These are phyloP conservation scores for Nymphalis urticae DNA, from an alignment of 2,888 invertebrate genomes.

Conservation along the genomic window DNA sequence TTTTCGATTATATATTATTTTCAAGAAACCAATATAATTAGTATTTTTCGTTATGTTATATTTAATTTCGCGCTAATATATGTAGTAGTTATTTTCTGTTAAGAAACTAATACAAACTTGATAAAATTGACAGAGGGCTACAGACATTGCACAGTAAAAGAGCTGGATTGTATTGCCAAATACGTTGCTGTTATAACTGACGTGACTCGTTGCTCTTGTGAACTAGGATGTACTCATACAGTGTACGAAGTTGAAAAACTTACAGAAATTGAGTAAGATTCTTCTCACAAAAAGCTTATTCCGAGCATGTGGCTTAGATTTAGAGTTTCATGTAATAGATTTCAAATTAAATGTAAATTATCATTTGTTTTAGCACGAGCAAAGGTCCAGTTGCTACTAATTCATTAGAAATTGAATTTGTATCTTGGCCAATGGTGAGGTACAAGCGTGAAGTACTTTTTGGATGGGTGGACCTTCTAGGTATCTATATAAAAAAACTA, in stretches of 20 bases:
- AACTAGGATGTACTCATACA: slow-evolving; percentile 87
- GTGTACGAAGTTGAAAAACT: slow-evolving; percentile 89
- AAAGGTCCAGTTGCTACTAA: slow-evolving; percentile 49
- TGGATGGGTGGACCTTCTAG: slow-evolving; percentile 91
- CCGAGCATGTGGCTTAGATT: background rate
- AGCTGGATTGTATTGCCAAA: slow-evolving; percentile 82
- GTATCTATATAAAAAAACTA: slow-evolving; percentile 61
- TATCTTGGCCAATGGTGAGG: slow-evolving; percentile 89
- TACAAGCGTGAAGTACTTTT: slow-evolving; percentile 91
- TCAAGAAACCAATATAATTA: no score
- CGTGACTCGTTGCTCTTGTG: slow-evolving; percentile 84
- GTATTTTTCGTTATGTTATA: no score
- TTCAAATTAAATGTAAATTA: no score
- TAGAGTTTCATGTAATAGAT: background rate
- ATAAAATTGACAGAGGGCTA: slow-evolving; percentile 64
- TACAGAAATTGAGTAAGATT: slow-evolving; percentile 81
- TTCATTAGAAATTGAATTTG: slow-evolving; percentile 83
- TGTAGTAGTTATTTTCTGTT: no score
- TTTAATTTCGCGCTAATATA: no score
- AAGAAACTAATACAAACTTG: no score
- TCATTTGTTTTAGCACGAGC: slow-evolving; percentile 47
- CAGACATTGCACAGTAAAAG: slow-evolving; percentile 81
- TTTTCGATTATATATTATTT: no score
- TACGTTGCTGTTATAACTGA: slow-evolving; percentile 79
- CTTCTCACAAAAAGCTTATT: background rate